Evolutionary conservation across 1,140 invertebrate species (phyloP), one percentile per base, ranked within the genome.

Genomic region (Oreohelix idahoensis): DNA sequence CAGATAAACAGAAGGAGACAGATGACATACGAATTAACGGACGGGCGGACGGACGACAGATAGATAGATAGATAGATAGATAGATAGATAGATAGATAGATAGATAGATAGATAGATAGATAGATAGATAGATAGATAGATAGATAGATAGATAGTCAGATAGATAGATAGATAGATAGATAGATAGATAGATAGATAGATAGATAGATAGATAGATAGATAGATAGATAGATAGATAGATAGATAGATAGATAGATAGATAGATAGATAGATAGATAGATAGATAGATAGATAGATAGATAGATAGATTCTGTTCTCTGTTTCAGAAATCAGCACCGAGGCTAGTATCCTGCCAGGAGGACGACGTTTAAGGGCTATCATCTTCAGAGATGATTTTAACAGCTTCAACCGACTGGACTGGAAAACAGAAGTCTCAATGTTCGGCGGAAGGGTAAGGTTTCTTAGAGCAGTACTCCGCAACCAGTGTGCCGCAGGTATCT

Each of bases 361-460:
- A n/a, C 51, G 79, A 10, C 79, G 83, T 49, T 53, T 77, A 0
- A 58, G 85, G 71, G 80, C 76, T 17, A 70, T 95, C 5, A 94
- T 95, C 85, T 95, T 95, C 85, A 89, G 94, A 74, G 95, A 95
- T 39, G 93, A 95, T 45, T 95, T 95, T 89, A 84, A 79, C 32
- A 95, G 95, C 38, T 93, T 95, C 42, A 93, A 95, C 85, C 87
- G 94, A 1, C 89, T 93, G 82, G 93, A 92, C 76, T 95, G 95
- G 95, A 91, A 94, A 82, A 94, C 95, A 88, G 95, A 95, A 90
- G 94, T 94, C 69, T 95, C 95, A 0, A 91, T 86, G 85, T 87
- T 81, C 71, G 88, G 88, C 20, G 88, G 88, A 26, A 81, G 80
- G 84, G 88, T 89, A 83, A 82, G 88, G 76, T 17, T 66, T 10